These are phyloP conservation scores for Varecia variegata DNA, from an alignment of 2,797 vertebrate species.

Conservation along the genomic window DNA sequence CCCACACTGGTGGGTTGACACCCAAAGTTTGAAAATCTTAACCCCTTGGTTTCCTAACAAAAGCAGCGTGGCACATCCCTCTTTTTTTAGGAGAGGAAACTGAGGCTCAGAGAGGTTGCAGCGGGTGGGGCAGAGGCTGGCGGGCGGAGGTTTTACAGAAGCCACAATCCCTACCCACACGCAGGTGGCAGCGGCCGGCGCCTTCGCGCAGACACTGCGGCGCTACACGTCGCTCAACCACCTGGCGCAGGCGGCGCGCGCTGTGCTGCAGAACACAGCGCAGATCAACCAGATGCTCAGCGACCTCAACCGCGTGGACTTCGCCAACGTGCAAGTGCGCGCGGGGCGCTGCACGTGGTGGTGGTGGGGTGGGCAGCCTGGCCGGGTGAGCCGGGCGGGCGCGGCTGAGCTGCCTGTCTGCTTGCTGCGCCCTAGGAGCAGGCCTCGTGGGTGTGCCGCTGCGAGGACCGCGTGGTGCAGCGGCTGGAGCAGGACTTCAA, in stretches of 20 bases:
- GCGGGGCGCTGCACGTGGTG: rapidly evolving
- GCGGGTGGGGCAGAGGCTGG: not conserved
- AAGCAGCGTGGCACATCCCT: not conserved
- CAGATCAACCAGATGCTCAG: conserved; percentile 98
- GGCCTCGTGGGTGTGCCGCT: conserved; percentile 95
- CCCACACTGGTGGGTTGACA: not conserved
- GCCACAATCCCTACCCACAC: not conserved
- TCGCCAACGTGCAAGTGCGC: conserved; percentile 95
- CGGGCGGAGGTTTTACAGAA: not conserved
- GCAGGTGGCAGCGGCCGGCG: conserved; percentile 91
- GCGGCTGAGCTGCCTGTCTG: not conserved
- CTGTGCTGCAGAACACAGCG: conserved; percentile 94
- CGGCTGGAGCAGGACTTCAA: conserved; percentile 95
- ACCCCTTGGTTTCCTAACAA: not conserved
- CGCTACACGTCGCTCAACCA: conserved; percentile 96
- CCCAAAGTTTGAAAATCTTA: not conserved
- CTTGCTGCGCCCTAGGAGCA: conserved; percentile 87
- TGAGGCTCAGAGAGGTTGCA: not conserved
- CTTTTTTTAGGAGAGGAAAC: not conserved
- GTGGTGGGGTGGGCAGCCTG: rapidly evolving
- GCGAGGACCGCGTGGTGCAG: conserved; percentile 91
- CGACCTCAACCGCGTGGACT: conserved; percentile 95
- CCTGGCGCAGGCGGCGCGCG: conserved; percentile 93
- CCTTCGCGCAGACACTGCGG: conserved; percentile 94
- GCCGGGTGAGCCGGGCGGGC: no score